Base-by-base conservation (phyloP, 2,888 invertebrate genomes). In the Melanostoma mellinum region DNA sequence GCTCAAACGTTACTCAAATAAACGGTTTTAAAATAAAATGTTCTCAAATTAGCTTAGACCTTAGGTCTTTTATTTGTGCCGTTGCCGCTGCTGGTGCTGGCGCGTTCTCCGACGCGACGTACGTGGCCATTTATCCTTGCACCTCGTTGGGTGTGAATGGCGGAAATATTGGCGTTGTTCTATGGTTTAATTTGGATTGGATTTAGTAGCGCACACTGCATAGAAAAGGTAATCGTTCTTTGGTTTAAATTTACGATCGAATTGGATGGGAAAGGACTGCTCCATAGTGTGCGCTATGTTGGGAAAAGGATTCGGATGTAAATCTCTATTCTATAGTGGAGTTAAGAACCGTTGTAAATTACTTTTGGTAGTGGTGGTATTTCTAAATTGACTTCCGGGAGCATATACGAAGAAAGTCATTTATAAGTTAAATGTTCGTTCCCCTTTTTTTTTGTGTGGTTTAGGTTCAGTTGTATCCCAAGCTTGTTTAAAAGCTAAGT, bases 21-120 rank as follows among this genome's bases (percentile, higher is more conserved):
- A 84, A 84, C 71, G 75, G 67, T 71, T 84, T 84, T 75, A 79
- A 84, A 85, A 84, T 85, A 86, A 86, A 86, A 80, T 86, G 85
- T 77, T 80, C 85, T 74, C 85, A 74, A 85, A 86, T 86, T 86
- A 86, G 85, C 84, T 86, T 69, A 58, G 81, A 73, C 75, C 85
- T 69, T 79, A 78, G 81, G 86, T 85, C 46, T 55, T 77, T 63
- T 20, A 55, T 63, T 75, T 52, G 42, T 50, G 76, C 46, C 36
- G 74, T 40, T 30, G 40, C 63, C 33, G 33, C 40, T 8, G 30
- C 32, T 40, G 33, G 33, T 38, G 30, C 35, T 9, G 44, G 60
- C 10, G 33, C 60, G 60, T 55, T 40, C 9, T 9, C 6, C 38
- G 20, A 20, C 20, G 20, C 6, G 4, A 32, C 30, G 42, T 77